Evolutionary conservation across 2,797 vertebrate species (phyloP).

Genomic region (Danio choprae): DNA sequence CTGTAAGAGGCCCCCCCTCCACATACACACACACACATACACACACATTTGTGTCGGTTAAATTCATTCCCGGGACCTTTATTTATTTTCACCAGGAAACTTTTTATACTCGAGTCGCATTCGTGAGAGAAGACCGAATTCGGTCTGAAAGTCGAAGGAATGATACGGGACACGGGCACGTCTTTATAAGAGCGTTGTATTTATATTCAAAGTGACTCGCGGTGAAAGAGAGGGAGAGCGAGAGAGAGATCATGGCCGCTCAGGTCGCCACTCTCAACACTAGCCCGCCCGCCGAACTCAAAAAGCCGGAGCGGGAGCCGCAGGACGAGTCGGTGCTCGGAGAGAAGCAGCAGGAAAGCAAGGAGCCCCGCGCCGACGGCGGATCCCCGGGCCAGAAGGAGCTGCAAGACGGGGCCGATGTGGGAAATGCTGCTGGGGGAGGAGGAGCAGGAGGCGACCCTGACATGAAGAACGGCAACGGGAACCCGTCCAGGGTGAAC

Average conservation of each 20-base stretch:
- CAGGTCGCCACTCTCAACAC: slow-evolving; percentile 93
- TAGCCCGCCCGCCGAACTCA: slow-evolving; percentile 92
- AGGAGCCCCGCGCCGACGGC: slow-evolving; percentile 78
- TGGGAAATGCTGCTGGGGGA: slow-evolving; percentile 79
- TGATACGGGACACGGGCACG: slow-evolving; percentile 82
- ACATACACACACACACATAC: slow-evolving; percentile 58
- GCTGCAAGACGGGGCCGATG: slow-evolving; percentile 90
- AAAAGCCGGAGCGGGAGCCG: slow-evolving; percentile 91
- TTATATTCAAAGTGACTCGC: slow-evolving; percentile 82
- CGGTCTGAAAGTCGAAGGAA: slow-evolving; percentile 80
- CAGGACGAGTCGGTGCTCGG: slow-evolving; percentile 86
- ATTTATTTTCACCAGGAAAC: slow-evolving; percentile 76
- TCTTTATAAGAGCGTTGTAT: slow-evolving; percentile 78
- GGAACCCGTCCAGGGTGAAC: slow-evolving; percentile 84
- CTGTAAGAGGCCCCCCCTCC: slow-evolving; percentile 79
- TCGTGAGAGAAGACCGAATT: slow-evolving; percentile 80
- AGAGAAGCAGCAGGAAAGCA: slow-evolving; percentile 85
- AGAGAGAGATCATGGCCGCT: slow-evolving; percentile 92
- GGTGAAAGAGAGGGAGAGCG: slow-evolving; percentile 72
- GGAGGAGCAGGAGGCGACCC: slow-evolving; percentile 84
- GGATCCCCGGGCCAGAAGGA: slow-evolving; percentile 85
- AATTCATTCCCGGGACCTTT: slow-evolving; percentile 75
- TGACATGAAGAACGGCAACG: slow-evolving; percentile 96
- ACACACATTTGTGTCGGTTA: slow-evolving; percentile 73
- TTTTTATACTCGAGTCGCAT: slow-evolving; percentile 71